These are phyloP conservation scores for Thecocarcelia acutangulata DNA, from an alignment of 2,888 invertebrate species.

Conservation along the genomic window DNA sequence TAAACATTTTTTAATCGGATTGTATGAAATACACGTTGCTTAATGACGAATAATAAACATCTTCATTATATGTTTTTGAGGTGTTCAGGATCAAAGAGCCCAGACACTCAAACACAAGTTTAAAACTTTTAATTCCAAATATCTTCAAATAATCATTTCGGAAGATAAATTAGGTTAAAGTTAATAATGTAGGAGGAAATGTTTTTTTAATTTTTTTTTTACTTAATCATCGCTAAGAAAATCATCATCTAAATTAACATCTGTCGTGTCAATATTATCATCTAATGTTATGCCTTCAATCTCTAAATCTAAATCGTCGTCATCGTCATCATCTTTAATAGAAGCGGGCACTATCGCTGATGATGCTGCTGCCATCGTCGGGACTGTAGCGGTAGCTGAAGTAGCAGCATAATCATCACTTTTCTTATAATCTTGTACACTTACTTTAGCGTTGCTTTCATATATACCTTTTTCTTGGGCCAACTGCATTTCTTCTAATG, in stretches of 20 bases:
- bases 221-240: slow-evolving; percentile 84
- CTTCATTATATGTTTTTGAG: slow-evolving; percentile 33
- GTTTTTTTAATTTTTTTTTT: slow-evolving; percentile 11
- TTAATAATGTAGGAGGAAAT: slow-evolving; percentile 46
- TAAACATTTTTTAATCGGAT: slow-evolving; percentile 49
- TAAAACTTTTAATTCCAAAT: slow-evolving; percentile 31
- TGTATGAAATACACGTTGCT: slow-evolving; percentile 24
- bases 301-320: slow-evolving; percentile 91
- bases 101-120: slow-evolving; percentile 15
- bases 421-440: slow-evolving; percentile 75
- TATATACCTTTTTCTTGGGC: slow-evolving; percentile 83
- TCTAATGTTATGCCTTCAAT: slow-evolving; percentile 91
- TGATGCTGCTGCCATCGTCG: slow-evolving; percentile 25
- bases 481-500: slow-evolving; percentile 86
- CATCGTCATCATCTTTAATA: slow-evolving; percentile 84
- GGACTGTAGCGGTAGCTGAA: slow-evolving; percentile 13
- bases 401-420: slow-evolving; percentile 73
- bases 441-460: slow-evolving; percentile 73
- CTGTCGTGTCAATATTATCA: slow-evolving; percentile 89
- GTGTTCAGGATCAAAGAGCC: not conserved
- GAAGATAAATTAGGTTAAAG: slow-evolving; percentile 20
- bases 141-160: slow-evolving; percentile 12
- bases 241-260: slow-evolving; percentile 87
- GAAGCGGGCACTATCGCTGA: slow-evolving; percentile 35
- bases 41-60: slow-evolving; percentile 42